phyloP scores from a whole-genome alignment of 1,140 invertebrate species.

The Bombus fervidus region DNA sequence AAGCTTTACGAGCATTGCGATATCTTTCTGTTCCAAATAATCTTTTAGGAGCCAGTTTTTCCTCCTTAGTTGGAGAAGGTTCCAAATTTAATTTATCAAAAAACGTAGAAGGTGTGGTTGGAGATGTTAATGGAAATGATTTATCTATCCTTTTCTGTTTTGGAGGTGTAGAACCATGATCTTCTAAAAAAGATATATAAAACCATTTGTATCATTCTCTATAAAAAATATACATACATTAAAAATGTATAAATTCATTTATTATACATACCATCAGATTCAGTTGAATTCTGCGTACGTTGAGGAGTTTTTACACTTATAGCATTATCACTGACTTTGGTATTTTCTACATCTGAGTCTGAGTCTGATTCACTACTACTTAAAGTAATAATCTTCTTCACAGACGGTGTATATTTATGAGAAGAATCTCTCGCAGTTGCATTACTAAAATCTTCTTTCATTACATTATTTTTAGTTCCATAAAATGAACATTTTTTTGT shows the following conservation, averaged over 20 bases:
- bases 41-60: conserved; percentile 67
- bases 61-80: conserved; percentile 43
- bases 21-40: conserved; percentile 79
- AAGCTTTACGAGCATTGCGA: conserved; percentile 84
- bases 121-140: conserved; percentile 32
- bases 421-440: conserved; percentile 60
- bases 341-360: conserved; percentile 71
- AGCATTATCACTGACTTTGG: conserved; percentile 22
- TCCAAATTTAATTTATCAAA: conserved; percentile 65
- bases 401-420: conserved; percentile 66
- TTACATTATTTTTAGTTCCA: conserved; percentile 60
- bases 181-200: conserved; percentile 28
- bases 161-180: conserved; percentile 55
- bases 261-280: conserved; percentile 55
- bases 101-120: conserved; percentile 69
- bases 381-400: conserved; percentile 75
- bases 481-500: conserved; percentile 73
- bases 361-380: conserved; percentile 77
- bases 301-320: conserved; percentile 48
- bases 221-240: neutral
- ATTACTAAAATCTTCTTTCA: conserved; percentile 68
- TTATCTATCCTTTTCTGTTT: conserved; percentile 69
- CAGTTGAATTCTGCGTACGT: conserved; percentile 47
- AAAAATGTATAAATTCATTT: neutral
- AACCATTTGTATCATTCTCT: neutral